These are phyloP conservation scores for Carposina sasakii DNA, from an alignment of 1,140 invertebrate species.

Conservation along the genomic window DNA sequence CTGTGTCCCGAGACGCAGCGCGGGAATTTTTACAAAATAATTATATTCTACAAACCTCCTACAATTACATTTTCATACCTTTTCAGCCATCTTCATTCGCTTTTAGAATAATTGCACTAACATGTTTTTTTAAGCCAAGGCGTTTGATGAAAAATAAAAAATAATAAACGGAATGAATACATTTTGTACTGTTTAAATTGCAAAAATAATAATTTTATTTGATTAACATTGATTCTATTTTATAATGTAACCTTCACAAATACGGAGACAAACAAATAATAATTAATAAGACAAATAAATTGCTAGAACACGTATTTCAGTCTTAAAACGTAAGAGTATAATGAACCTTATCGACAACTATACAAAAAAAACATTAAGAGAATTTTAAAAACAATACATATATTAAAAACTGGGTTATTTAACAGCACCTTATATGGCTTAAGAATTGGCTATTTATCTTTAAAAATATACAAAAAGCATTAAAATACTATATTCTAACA, in stretches of 20 bases:
- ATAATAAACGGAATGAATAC: conserved; percentile 20
- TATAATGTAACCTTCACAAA: too few species aligned
- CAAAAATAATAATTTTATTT: too few species aligned
- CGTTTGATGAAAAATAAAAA: conserved; percentile 14
- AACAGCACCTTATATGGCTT: too few species aligned
- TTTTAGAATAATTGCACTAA: conserved; percentile 52
- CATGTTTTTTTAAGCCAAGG: too few species aligned
- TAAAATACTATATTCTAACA: neutral
- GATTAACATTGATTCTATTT: too few species aligned
- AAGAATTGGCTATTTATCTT: neutral
- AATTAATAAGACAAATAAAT: too few species aligned
- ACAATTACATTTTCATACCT: conserved; percentile 45
- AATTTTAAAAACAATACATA: neutral
- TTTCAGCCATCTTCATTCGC: conserved; percentile 41
- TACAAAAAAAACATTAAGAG: neutral
- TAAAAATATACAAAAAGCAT: neutral
- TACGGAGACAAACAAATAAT: too few species aligned
- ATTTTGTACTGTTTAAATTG: conserved; percentile 33
- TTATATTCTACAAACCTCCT: conserved; percentile 56
- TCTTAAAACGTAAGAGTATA: too few species aligned
- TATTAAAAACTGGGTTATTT: too few species aligned
- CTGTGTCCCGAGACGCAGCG: conserved; percentile 64
- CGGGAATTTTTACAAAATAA: conserved; percentile 66
- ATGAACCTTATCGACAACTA: too few species aligned
- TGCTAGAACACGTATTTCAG: too few species aligned